Base-by-base conservation (phyloP, 1,140 invertebrate species). In the Leptopilina boulardi region DNA sequence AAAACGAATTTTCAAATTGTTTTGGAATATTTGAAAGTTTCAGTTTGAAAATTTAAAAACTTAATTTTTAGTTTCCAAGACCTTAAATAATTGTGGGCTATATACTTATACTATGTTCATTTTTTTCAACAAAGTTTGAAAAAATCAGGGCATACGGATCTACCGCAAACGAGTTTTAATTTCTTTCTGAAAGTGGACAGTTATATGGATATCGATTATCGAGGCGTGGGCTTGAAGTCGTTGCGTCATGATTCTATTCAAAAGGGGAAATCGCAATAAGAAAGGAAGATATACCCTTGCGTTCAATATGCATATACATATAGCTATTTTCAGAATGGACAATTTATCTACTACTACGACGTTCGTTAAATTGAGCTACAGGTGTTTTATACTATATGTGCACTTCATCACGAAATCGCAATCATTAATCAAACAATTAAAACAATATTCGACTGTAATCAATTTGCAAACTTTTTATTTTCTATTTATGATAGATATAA, bases 351-450 rank as follows among this genome's bases (percentile, higher is more conserved):
- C 15, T 66, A 21, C 26, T 66, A 21, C 23, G 56, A 66, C 56
- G 56, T 66, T 66, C 56, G 11, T 8, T 21, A 56, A 76, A 76
- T 56, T 71, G 70, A 56, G 47, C 75, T 76, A 54, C 70, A 71
- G 70, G 70, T 76, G 41, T 41, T 76, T 54, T 10, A 51, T 11
- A n/a, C n/a, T n/a, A n/a, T 75, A 71, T 56, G 3, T 23, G 19
- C 51, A 56, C 18, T 56, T 56, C 51, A 56, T 56, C 51, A 56
- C 51, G 0, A 23, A 56, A 21, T 56, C 51, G 15, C 13, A 59
- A 10, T 59, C 23, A 13, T 26, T 26, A 26, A 1, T 23, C 56
- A 30, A 59, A 21, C 21, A 59, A 59, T 59, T 26, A 11, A 13
- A 59, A 11, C 21, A 30, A 30, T 13, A 15, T 47, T 47, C 9